Percentiles rank a stretch among this genome's conserved stretches.
Evolutionary conservation across 2,113 vertebrate species (phyloP).

Genomic region (Furnarius figulus): DNA sequence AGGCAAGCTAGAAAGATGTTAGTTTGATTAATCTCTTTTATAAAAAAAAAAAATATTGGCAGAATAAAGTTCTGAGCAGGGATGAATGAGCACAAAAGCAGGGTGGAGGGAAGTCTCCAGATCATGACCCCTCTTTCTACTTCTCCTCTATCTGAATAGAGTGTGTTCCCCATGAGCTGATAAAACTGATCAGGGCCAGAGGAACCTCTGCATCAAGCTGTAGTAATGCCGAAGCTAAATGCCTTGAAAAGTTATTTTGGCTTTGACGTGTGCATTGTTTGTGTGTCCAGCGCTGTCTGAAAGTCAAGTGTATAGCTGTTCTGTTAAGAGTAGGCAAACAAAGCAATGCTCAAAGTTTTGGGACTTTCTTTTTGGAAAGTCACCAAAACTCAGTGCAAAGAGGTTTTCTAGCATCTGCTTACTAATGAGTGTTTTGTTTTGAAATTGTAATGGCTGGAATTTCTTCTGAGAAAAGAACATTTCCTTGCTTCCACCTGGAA

Average conservation of each 20-base stretch:
- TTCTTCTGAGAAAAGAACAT: background rate
- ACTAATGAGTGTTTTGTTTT: background rate
- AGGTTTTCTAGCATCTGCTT: background rate
- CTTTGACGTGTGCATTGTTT: background rate
- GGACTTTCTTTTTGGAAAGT: background rate
- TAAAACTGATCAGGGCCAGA: background rate
- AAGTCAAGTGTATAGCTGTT: background rate
- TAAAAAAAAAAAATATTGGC: background rate
- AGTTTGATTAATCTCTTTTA: background rate
- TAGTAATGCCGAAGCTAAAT: background rate
- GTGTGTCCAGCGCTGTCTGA: background rate
- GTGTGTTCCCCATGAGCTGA: background rate
- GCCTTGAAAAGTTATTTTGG: background rate
- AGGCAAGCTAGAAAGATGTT: background rate
- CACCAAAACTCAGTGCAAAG: background rate
- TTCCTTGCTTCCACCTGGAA: background rate
- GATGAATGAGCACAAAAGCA: background rate
- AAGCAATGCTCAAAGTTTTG: background rate
- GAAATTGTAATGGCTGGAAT: background rate
- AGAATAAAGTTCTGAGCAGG: background rate
- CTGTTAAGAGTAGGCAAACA: background rate
- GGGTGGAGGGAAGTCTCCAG: background rate
- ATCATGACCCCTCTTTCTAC: background rate
- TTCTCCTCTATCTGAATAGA: background rate
- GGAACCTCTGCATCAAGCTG: background rate